Evolutionary conservation across 2,888 invertebrate species (phyloP), one percentile per base, ranked within the genome.

Genomic region (Stomorhina lunata): DNA sequence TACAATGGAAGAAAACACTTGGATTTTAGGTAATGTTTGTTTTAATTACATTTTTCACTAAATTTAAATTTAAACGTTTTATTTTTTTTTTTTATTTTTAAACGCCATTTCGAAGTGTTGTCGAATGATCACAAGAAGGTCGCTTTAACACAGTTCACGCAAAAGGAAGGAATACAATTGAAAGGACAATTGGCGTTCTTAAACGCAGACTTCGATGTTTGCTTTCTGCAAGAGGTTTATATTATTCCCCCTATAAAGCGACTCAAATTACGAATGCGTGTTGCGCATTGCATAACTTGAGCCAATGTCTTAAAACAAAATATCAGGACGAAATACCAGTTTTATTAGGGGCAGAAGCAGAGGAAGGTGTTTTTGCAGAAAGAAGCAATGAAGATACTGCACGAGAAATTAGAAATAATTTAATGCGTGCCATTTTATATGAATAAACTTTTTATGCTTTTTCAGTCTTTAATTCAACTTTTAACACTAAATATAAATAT

Each of bases 211-310:
- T 75, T 57, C 45, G 55, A 32, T 75, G 75, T 25, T 45, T 65
- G 25, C 65, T 82, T 2, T 50, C 71, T n/a, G 76, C 71, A 37
- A 68, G 61, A 55, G 71, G 57, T 5, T 59, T 82, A 10, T 53
- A 71, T 17, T 76, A 79, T 32, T 25, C 17, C 7, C 78, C 69
- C 7, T 45, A 27, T 37, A 82, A 82, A 65, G 59, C 69, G 2
- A 25, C 55, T 25, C 72, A 61, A 27, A 72, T 72, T 48, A 57
- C 37, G 10, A 71, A 61, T 59, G 61, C 63, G 10, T 72, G 61
- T 72, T 59, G 34, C 10, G 61, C 61, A 50, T 12, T 61, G 25
- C 72, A 63, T 37, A 72, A 72, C 12, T 22, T 66, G 32, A 66
- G 65, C 22, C 4, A 17, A 48, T 2, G 32, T 7, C 48, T 45